Evolutionary conservation across 2,888 invertebrate genomes (phyloP).

Genomic region (Orchesellides sinensis): DNA sequence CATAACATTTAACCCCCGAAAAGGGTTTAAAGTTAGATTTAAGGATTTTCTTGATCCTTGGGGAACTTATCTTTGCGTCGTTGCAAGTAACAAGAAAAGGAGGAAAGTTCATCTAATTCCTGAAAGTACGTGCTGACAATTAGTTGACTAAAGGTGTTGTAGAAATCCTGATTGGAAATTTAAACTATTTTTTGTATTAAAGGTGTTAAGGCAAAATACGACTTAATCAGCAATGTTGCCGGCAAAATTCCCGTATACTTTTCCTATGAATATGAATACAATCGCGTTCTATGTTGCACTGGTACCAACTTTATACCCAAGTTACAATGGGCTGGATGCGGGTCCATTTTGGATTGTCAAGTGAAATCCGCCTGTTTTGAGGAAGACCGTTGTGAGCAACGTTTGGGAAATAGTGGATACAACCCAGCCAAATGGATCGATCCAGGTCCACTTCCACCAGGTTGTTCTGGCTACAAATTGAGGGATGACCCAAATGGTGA

Average conservation of each 20-base stretch:
- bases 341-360: constrained; percentile 70
- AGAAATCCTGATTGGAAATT: not conserved
- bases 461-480: constrained; percentile 64
- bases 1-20: constrained; percentile 66
- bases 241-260: constrained; percentile 66
- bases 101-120: constrained; percentile 67
- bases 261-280: constrained; percentile 68
- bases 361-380: constrained; percentile 72
- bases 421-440: constrained; percentile 65
- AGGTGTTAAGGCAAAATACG: constrained; percentile 63
- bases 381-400: constrained; percentile 69
- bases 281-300: constrained; percentile 65
- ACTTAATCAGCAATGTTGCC: constrained; percentile 35
- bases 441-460: constrained; percentile 68
- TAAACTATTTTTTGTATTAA: not conserved
- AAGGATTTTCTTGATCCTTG: constrained; percentile 63
- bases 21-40: constrained; percentile 65
- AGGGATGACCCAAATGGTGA: constrained; percentile 70
- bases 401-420: constrained; percentile 62
- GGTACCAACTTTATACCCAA: constrained; percentile 62
- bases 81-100: constrained; percentile 57
- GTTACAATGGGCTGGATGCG: constrained; percentile 71
- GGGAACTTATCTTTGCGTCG: constrained; percentile 70
- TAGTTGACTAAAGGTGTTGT: not conserved
- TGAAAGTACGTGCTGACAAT: constrained; percentile 54